A percentile compares a stretch with the other conserved stretches of the same genome.
These are phyloP conservation scores for Rotaria macrura DNA, from an alignment of 2,888 invertebrate genomes.

Conservation along the genomic window DNA sequence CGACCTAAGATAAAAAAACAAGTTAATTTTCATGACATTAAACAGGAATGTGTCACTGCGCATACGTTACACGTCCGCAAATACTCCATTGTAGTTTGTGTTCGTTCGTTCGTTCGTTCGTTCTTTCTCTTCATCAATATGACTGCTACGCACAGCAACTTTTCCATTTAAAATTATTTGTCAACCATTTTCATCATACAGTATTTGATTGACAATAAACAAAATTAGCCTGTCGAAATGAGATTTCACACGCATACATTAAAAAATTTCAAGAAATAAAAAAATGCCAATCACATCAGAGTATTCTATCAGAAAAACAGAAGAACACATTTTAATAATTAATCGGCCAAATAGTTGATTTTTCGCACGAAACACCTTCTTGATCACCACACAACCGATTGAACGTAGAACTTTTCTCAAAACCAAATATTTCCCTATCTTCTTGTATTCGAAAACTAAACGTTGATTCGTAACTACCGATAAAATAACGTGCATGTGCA, in stretches of 20 bases:
- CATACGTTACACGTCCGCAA: background rate
- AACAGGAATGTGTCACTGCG: background rate
- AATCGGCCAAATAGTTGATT: background rate
- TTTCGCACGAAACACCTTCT: slow-evolving; percentile 44
- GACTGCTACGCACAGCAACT: background rate
- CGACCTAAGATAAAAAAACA: background rate
- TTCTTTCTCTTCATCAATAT: background rate
- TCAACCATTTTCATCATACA: background rate
- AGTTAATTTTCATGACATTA: background rate
- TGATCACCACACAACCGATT: slow-evolving; percentile 65
- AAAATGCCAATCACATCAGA: background rate
- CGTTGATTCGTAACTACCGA: slow-evolving; percentile 86
- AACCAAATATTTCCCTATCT: slow-evolving; percentile 85
- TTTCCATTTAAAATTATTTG: no score
- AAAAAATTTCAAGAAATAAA: background rate
- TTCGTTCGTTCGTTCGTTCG: background rate
- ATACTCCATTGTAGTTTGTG: background rate
- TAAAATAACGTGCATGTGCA: slow-evolving; percentile 71
- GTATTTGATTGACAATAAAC: background rate
- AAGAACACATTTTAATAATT: background rate
- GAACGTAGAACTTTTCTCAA: slow-evolving; percentile 68
- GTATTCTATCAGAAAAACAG: background rate
- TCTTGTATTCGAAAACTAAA: slow-evolving; percentile 92
- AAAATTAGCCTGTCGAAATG: background rate
- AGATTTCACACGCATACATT: background rate